Conservation (phyloP, 2,797 vertebrate species). For the Cetoscarus ocellatus region DNA sequence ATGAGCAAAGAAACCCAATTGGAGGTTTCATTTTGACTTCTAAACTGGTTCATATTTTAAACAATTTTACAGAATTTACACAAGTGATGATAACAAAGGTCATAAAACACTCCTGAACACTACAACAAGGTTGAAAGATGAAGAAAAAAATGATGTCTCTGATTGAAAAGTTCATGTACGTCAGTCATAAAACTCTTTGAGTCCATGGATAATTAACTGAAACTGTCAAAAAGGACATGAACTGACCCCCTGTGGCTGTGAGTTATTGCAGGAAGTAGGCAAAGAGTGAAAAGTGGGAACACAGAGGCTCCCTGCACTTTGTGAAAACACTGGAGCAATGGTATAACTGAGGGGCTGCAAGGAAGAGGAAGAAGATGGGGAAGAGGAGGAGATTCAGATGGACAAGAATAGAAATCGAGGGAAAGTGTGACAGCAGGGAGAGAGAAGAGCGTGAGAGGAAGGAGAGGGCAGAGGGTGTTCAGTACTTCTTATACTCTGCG, state of each 20-base stretch:
- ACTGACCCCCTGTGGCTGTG: constrained; percentile 11
- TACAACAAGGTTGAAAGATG: constrained; percentile 8
- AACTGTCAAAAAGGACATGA: constrained; percentile 44
- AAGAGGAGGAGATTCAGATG: constrained; percentile 26
- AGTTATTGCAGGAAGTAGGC: constrained; percentile 29
- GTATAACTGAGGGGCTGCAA: neutral
- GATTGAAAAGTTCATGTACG: constrained; percentile 26
- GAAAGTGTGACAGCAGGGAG: neutral
- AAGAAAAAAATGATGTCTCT: neutral
- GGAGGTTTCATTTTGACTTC: constrained; percentile 30
- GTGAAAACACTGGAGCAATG: constrained; percentile 26
- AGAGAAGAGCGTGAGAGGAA: neutral
- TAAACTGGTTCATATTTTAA: constrained; percentile 14
- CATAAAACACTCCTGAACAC: constrained; percentile 38
- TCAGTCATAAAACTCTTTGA: constrained; percentile 25
- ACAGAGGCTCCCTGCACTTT: constrained; percentile 30
- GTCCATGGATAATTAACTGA: constrained; percentile 36
- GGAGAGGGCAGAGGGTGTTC: constrained; percentile 56
- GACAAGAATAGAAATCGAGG: constrained; percentile 24
- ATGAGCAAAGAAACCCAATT: constrained; percentile 30
- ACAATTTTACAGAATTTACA: constrained; percentile 60
- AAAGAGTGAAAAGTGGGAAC: constrained; percentile 30
- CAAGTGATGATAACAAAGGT: constrained; percentile 47
- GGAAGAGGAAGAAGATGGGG: constrained; percentile 8
- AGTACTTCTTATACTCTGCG: constrained; percentile 94